These are phyloP conservation scores for Nerophis ophidion DNA, from an alignment of 2,113 vertebrate species.

Conservation along the genomic window DNA sequence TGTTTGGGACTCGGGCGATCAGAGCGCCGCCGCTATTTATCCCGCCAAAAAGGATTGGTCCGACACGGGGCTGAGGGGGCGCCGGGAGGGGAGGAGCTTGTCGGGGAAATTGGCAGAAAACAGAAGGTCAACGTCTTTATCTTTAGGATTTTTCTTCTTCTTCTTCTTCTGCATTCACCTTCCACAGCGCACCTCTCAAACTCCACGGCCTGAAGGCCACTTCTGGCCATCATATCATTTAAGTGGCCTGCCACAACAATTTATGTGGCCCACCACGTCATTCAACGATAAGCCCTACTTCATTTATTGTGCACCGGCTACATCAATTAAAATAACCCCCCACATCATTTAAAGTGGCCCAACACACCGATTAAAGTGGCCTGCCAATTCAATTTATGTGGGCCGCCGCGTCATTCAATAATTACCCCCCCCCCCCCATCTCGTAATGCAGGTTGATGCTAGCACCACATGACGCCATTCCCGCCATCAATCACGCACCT, in stretches of 20 bases:
- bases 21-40: conserved; percentile 78
- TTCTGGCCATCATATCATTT: no score
- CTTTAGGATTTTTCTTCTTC: conserved; percentile 43
- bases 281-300: no score
- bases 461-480: background rate
- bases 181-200: no score
- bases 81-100: conserved; percentile 57
- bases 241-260: no score
- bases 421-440: background rate
- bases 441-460: conserved; percentile 6
- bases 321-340: no score
- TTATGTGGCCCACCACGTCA: no score
- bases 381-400: no score
- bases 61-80: conserved; percentile 71
- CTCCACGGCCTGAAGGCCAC: no score
- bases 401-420: no score
- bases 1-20: conserved; percentile 81
- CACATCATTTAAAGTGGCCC: no score
- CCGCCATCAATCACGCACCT: background rate
- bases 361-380: no score
- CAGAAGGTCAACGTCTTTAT: conserved; percentile 77
- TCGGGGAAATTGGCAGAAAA: conserved; percentile 72
- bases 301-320: no score
- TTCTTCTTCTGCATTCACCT: conserved; percentile 63
- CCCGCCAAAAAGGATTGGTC: conserved; percentile 74